Evolutionary conservation across 2,797 vertebrate genomes (phyloP).

Genomic region (Sebastes glaucus): DNA sequence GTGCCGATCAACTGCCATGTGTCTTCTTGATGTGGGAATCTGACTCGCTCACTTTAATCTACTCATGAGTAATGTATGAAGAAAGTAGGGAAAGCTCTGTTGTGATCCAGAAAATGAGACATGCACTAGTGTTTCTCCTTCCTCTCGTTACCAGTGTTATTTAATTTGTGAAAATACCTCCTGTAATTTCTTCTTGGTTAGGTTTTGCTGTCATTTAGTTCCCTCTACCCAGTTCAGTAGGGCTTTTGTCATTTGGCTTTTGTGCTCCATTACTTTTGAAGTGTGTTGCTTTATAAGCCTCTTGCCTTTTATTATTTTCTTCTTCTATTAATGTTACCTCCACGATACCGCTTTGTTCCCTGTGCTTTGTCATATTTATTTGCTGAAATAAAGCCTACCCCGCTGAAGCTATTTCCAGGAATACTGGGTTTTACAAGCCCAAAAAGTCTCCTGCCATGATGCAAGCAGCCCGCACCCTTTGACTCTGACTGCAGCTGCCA

Average conservation of each 20-base stretch:
- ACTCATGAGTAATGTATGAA: conserved; percentile 21
- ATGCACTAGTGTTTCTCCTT: background rate
- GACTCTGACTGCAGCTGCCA: conserved; percentile 58
- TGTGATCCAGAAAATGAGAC: background rate
- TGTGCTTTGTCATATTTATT: conserved; percentile 52
- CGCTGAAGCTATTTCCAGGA: conserved; percentile 45
- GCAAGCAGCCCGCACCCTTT: conserved; percentile 27
- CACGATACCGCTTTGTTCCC: conserved; percentile 19
- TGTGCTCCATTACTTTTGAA: conserved; percentile 42
- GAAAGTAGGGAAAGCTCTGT: conserved; percentile 7
- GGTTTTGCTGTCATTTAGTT: conserved; percentile 35
- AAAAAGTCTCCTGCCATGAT: conserved; percentile 40
- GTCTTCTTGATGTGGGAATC: conserved; percentile 26
- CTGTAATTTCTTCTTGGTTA: conserved; percentile 16
- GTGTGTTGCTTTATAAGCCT: conserved; percentile 50
- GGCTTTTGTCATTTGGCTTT: conserved; percentile 45
- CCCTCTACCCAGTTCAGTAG: conserved; percentile 1
- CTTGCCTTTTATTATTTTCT: conserved; percentile 55
- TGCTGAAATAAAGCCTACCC: conserved; percentile 47
- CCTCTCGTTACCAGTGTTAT: background rate
- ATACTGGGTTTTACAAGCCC: conserved; percentile 45
- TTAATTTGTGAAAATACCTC: conserved; percentile 16
- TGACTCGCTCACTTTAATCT: conserved; percentile 22
- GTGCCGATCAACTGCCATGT: conserved; percentile 12
- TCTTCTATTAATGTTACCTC: conserved; percentile 38